phyloP scores from a whole-genome alignment of 1,140 invertebrate species.

The Apis cerana region DNA sequence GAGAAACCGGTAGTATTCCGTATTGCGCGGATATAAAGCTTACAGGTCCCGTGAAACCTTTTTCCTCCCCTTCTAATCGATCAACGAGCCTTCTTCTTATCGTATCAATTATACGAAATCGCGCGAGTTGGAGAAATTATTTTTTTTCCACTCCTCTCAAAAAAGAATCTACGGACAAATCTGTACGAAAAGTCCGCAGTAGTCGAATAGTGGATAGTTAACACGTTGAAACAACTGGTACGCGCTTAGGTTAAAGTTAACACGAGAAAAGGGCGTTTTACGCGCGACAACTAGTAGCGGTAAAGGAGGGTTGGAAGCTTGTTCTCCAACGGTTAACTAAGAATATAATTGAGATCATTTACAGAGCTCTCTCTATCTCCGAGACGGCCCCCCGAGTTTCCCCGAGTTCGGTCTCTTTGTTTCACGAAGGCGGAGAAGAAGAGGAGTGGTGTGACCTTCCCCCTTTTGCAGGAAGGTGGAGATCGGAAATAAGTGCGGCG shows the following conservation, averaged over 20 bases:
- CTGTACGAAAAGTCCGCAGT: no score
- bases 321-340: slow-evolving; percentile 27
- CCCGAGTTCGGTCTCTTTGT: slow-evolving; percentile 29
- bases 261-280: background rate
- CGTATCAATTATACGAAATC: no score
- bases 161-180: no score
- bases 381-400: slow-evolving; percentile 14
- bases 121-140: no score
- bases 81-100: no score
- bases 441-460: background rate
- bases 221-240: background rate
- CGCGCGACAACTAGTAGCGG: background rate
- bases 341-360: slow-evolving; percentile 49
- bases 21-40: background rate
- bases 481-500: slow-evolving; percentile 32
- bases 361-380: slow-evolving; percentile 20
- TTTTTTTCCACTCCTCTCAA: no score
- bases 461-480: background rate
- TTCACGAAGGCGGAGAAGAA: slow-evolving; percentile 18
- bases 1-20: background rate
- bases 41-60: no score
- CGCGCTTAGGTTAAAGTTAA: background rate
- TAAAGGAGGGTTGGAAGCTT: background rate
- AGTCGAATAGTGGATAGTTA: background rate
- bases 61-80: no score